phyloP scores from a whole-genome alignment of 2,888 invertebrate genomes.

The Oxystoma pomonae region DNA sequence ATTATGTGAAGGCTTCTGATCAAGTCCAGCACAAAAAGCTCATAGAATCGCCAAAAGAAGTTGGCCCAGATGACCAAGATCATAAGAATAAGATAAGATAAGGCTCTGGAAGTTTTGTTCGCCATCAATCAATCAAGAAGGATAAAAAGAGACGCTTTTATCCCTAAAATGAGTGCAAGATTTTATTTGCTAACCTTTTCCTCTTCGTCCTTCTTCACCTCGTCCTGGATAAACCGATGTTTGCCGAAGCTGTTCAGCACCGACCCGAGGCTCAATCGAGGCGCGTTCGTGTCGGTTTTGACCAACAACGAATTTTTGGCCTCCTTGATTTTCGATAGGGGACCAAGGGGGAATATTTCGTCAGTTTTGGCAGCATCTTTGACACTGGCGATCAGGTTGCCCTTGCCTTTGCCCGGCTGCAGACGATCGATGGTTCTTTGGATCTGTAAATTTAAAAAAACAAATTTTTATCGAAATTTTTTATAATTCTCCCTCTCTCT shows the following conservation, averaged over 20 bases:
- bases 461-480: no score
- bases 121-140: neutral
- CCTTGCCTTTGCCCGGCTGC: slow-evolving; percentile 84
- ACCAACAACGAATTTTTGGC: slow-evolving; percentile 53
- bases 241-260: slow-evolving; percentile 73
- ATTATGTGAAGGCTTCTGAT: no score
- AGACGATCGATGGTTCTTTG: slow-evolving; percentile 79
- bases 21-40: no score
- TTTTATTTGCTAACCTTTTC: slow-evolving; percentile 5
- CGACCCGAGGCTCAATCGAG: slow-evolving; percentile 80
- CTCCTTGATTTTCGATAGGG: slow-evolving; percentile 56
- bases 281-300: slow-evolving; percentile 65
- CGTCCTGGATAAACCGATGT: slow-evolving; percentile 59
- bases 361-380: slow-evolving; percentile 56
- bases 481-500: no score
- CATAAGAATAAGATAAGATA: no score
- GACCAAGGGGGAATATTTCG: slow-evolving; percentile 54
- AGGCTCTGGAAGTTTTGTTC: no score
- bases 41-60: no score
- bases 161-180: neutral
- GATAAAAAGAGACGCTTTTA: neutral
- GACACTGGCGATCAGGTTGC: slow-evolving; percentile 72
- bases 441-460: slow-evolving; percentile 67
- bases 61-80: no score
- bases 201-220: slow-evolving; percentile 45